These are phyloP conservation scores for Apis cerana DNA, from an alignment of 1,140 invertebrate species.

Conservation along the genomic window DNA sequence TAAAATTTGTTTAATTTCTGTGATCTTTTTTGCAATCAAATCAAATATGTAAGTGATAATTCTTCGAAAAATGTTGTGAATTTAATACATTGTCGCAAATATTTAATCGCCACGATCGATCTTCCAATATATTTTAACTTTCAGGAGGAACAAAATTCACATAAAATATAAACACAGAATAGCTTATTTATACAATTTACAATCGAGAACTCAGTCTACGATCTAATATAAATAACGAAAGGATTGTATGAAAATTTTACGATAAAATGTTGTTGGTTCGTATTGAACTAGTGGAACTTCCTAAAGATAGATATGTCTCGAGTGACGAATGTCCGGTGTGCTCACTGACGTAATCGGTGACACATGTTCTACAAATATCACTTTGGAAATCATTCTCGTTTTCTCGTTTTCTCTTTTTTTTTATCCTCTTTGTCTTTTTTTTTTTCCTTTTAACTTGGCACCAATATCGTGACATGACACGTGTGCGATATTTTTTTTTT, in stretches of 20 bases:
- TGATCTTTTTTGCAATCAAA: no score
- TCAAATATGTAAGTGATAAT: no score
- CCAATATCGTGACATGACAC: not conserved
- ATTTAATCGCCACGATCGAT: no score
- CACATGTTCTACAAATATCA: slow-evolving; percentile 34
- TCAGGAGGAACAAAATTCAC: no score
- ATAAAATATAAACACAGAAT: no score
- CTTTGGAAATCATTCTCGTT: not conserved
- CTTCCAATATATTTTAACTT: no score
- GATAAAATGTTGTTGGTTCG: slow-evolving; percentile 3
- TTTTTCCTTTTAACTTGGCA: not conserved
- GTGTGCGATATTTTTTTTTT: not conserved
- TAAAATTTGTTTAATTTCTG: no score
- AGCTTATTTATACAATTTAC: no score
- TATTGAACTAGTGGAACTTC: not conserved
- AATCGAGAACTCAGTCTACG: no score
- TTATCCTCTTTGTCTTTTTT: not conserved
- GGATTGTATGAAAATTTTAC: slow-evolving; percentile 5
- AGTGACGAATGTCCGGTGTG: slow-evolving; percentile 3
- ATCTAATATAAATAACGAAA: not conserved
- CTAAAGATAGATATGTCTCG: not conserved
- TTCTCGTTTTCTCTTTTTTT: not conserved
- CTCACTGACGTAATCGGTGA: slow-evolving; percentile 23
- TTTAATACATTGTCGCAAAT: no score
- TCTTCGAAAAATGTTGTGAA: no score